Conservation (phyloP, 2,797 vertebrate genomes). For the Anolis apletophallus region DNA sequence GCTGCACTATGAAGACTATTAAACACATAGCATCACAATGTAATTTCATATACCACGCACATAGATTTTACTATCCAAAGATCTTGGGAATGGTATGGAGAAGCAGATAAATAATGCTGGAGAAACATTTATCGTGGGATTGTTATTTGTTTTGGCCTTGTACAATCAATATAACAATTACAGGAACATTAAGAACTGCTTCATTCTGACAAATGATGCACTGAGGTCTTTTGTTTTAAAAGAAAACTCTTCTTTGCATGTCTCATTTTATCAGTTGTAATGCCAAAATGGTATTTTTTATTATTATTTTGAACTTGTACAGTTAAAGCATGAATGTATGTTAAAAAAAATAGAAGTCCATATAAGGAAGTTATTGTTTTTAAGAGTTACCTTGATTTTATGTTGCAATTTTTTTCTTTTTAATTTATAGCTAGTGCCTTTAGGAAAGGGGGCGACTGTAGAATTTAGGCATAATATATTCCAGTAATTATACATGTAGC, state of each 20-base stretch:
- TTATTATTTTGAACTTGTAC: conserved; percentile 61
- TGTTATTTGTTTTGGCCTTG: conserved; percentile 52
- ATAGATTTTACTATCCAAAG: conserved; percentile 72
- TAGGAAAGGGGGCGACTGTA: conserved; percentile 64
- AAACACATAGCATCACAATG: conserved; percentile 61
- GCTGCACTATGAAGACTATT: conserved; percentile 70
- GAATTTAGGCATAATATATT: conserved; percentile 67
- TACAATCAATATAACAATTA: conserved; percentile 73
- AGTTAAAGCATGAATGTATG: conserved; percentile 73
- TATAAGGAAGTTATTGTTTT: conserved; percentile 30
- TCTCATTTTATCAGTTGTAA: conserved; percentile 69
- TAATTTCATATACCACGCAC: conserved; percentile 55
- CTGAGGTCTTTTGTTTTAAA: conserved; percentile 67
- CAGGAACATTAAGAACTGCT: conserved; percentile 61
- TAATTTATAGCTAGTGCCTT: conserved; percentile 77
- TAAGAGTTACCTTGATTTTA: conserved; percentile 46
- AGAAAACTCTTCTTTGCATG: conserved; percentile 68
- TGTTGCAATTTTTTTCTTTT: conserved; percentile 44
- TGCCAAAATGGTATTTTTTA: conserved; percentile 69
- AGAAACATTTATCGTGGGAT: conserved; percentile 43
- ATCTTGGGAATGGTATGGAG: conserved; percentile 59
- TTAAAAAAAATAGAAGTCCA: conserved; percentile 51
- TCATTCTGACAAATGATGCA: conserved; percentile 72
- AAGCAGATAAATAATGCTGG: conserved; percentile 50
- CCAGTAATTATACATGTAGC: conserved; percentile 65